Base-by-base conservation (phyloP, 1,140 invertebrate genomes). In the Eurosta solidaginis region DNA sequence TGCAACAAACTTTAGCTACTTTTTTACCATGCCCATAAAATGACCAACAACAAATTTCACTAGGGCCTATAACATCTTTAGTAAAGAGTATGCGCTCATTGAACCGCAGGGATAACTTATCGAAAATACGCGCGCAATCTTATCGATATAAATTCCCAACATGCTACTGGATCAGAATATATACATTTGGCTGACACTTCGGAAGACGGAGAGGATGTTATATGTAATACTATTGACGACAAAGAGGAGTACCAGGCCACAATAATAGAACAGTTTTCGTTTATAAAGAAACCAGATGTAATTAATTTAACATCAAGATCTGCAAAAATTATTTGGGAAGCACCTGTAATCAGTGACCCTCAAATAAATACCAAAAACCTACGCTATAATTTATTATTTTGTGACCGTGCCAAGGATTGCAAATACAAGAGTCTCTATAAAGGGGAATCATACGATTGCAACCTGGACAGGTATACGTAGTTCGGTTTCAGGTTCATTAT, bases 21-120 rank as follows among this genome's bases (percentile, higher is more conserved):
- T 91, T 91, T 78, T 91, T 96, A 1, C 96, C 96, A 88, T 99
- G 97, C 0, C 97, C 97, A 89, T 97, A 99, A 89, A 99, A 99
- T 47, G 95, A 96, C 98, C 98, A 99, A 87, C 97, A 98, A 85
- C 98, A 99, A 81, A 99, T 99, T 90, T 99, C 98, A 90, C 96
- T 97, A 12, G 96, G 98, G 22, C 97, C 97, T 82, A 98, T 97
- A 0, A 98, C 97, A 91, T 99, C 97, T 89, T 99, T 99, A 75
- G 99, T 96, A 84, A 99, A 99, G 29, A 99, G 91, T 42, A 99
- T 96, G 83, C 98, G 90, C 63, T 95, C 95, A 89, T 96, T 98
- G 88, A 99, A 99, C 83, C 97, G 91, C 74, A 99, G 89, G 0
- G 96, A 97, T 44, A 99, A 89, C 89, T 98, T 98, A 89, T 99